Evolutionary conservation across 2,113 vertebrate genomes (phyloP).

Genomic region (Amia ocellicauda): DNA sequence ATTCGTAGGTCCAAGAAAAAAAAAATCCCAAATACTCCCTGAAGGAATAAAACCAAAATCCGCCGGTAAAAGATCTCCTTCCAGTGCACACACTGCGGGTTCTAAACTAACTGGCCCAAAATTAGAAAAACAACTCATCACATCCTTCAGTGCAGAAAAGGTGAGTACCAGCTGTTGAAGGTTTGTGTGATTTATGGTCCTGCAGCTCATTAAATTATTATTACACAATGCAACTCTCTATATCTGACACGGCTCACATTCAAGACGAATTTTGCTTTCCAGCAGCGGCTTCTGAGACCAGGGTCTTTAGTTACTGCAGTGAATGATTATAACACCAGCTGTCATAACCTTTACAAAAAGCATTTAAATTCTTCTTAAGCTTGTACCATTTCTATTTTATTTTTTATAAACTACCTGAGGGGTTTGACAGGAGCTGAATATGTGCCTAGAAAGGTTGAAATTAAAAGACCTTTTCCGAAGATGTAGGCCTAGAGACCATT

Average conservation of each 20-base stretch:
- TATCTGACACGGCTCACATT: slow-evolving; percentile 1
- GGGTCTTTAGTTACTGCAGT: too few relatives aligned
- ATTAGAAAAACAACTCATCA: background rate
- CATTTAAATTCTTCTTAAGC: too few relatives aligned
- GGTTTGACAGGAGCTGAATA: too few relatives aligned
- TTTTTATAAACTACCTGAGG: too few relatives aligned
- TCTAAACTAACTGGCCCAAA: too few relatives aligned
- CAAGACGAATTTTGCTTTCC: background rate
- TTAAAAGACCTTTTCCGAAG: too few relatives aligned
- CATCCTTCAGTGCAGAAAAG: background rate
- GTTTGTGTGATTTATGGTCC: slow-evolving; percentile 4
- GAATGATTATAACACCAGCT: background rate
- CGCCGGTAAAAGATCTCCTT: background rate
- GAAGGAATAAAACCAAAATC: background rate
- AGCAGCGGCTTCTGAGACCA: too few relatives aligned
- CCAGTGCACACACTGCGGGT: slow-evolving; percentile 5
- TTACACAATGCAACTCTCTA: slow-evolving; percentile 4
- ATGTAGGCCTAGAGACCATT: too few relatives aligned
- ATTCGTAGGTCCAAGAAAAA: background rate
- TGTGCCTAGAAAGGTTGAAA: too few relatives aligned
- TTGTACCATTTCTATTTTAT: too few relatives aligned
- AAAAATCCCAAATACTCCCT: background rate
- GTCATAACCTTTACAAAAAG: too few relatives aligned
- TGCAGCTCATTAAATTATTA: slow-evolving; percentile 21
- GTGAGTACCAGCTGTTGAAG: slow-evolving; percentile 7